phyloP scores from a whole-genome alignment of 35 echinoderm and acorn worm genomes.

The Apostichopus japonicus region DNA sequence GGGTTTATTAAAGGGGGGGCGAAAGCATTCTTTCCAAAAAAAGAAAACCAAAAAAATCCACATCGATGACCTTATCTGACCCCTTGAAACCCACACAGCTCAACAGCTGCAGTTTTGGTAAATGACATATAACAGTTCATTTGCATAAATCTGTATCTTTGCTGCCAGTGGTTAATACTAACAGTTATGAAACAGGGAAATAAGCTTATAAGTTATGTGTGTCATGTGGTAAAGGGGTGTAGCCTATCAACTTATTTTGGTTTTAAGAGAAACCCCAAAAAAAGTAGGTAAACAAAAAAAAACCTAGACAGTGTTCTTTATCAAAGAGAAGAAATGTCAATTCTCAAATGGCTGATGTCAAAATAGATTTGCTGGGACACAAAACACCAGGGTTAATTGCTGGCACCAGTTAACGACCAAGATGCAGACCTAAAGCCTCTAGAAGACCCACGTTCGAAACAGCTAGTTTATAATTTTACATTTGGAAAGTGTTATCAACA shows the following conservation, averaged over 20 bases:
- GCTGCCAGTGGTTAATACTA: neutral
- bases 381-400: neutral
- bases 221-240: no score
- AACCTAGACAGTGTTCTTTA: no score
- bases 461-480: no score
- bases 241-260: no score
- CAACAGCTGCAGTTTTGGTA: conserved; percentile 12
- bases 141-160: conserved; percentile 9
- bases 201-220: neutral
- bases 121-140: neutral
- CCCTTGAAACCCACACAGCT: neutral
- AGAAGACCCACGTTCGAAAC: no score
- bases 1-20: neutral
- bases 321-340: neutral
- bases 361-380: conserved; percentile 5
- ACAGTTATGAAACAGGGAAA: neutral
- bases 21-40: no score
- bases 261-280: no score
- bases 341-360: conserved; percentile 7
- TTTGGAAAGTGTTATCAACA: no score
- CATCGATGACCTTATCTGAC: conserved; percentile 7
- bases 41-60: neutral
- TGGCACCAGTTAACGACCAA: neutral
- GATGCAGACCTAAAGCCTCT: no score
- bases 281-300: no score